Base-by-base conservation (phyloP, 2,888 invertebrate species). In the Oscheius sp. region DNA sequence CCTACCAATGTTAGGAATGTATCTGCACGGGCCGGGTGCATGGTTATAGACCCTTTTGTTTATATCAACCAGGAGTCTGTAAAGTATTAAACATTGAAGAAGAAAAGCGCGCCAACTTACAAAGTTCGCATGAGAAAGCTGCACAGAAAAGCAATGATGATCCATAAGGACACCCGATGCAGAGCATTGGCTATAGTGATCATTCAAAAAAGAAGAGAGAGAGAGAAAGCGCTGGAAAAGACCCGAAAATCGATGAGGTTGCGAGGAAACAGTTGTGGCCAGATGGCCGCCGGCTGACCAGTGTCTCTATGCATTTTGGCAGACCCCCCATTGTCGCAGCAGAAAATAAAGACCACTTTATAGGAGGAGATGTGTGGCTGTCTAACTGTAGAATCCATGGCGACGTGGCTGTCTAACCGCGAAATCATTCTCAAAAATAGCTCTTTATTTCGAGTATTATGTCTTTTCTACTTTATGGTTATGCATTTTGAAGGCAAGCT, bases 1-100 rank as follows among this genome's bases (percentile, higher is more conserved):
- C 60, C 63, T 13, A 79, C 76, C 70, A 33, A 79, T 70, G 42
- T 84, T 84, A 1, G 76, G 79, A 10, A 87, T 58, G 9, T 77
- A 73, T 48, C 82, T 60, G 73, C 88, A 88, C 11, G 82, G 84
- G 3, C 88, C 88, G 4, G 88, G 88, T 11, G 80, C 82, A 71
- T 88, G 88, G 70, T 84, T 83, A 78, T 85, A 87, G 13, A 83
- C 82, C 7, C 80, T 62, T 72, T 88, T 88, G 76, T 88, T 87
- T 33, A 78, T 62, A 77, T 88, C 88, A 32, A 85, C 62, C 35
- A 85, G 48, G 9, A 88, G 72, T 55, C 87, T 87, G 73, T 77
- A 82, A 85, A 63, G n/a, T 9, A 70, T 7, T n/a, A 48, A 13
- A 29, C 21, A 21, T 0, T 21, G 21, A 21, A 21, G 58, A 21